Evolutionary conservation across 2,888 invertebrate species (phyloP).

Genomic region (Microchrysa polita): DNA sequence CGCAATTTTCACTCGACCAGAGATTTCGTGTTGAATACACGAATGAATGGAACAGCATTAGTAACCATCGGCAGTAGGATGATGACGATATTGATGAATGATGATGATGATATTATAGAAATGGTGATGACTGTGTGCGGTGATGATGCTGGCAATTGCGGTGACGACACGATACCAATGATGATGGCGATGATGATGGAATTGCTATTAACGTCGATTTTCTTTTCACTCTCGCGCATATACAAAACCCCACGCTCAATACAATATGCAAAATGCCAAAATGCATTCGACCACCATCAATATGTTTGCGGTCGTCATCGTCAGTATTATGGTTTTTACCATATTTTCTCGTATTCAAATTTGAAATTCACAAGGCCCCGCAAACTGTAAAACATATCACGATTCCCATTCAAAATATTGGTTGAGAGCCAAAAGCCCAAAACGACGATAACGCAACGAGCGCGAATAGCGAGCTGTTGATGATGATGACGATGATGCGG

Average conservation of each 20-base stretch:
- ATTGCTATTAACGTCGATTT: slow-evolving; percentile 6
- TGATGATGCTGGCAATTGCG: not conserved
- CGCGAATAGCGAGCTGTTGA: no score
- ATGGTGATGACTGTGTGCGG: not conserved
- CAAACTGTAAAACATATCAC: not conserved
- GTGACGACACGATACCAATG: not conserved
- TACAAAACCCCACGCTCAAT: not conserved
- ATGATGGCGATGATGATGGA: not conserved
- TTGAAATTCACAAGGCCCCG: slow-evolving; percentile 1
- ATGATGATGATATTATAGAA: no score
- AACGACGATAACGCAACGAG: no score
- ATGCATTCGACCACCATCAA: not conserved
- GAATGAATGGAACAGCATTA: no score
- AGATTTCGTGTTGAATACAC: no score
- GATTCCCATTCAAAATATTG: not conserved
- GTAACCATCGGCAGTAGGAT: no score
- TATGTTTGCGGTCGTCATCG: not conserved
- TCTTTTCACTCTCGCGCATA: not conserved
- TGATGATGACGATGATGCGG: no score
- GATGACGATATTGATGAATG: no score
- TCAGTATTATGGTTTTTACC: not conserved
- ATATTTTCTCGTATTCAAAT: not conserved
- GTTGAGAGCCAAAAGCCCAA: not conserved
- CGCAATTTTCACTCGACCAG: no score
- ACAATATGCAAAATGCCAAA: not conserved